These are phyloP conservation scores for Centroberyx gerrardi DNA, from an alignment of 2,797 vertebrate species.

Conservation along the genomic window DNA sequence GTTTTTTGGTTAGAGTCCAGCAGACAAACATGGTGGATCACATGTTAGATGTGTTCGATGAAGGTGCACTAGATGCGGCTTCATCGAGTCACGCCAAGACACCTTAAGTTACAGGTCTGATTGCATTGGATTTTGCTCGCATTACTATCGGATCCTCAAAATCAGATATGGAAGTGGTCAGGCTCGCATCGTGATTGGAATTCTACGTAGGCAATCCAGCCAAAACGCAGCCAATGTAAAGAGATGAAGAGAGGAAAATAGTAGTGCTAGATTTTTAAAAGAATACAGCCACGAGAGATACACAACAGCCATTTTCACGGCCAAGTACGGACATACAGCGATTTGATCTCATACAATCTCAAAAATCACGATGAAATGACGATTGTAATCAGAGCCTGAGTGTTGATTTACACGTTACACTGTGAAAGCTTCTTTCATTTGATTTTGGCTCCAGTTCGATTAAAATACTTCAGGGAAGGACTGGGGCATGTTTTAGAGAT, in stretches of 20 bases:
- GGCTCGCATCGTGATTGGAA: no score
- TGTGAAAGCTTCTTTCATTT: slow-evolving; percentile 24
- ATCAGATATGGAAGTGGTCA: not conserved
- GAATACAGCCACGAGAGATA: slow-evolving; percentile 20
- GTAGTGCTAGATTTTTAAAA: slow-evolving; percentile 11
- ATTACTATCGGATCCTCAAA: not conserved
- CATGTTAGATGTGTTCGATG: slow-evolving; percentile 9
- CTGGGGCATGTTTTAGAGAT: slow-evolving; percentile 47
- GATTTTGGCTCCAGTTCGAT: slow-evolving; percentile 34
- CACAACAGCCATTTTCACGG: slow-evolving; percentile 30
- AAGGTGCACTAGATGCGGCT: slow-evolving; percentile 7
- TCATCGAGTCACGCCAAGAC: slow-evolving; percentile 20
- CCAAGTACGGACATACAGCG: not conserved
- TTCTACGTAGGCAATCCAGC: no score
- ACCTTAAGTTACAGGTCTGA: slow-evolving; percentile 20
- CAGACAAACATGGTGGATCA: slow-evolving; percentile 19
- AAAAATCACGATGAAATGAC: not conserved
- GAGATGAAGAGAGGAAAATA: not conserved
- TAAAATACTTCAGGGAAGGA: slow-evolving; percentile 33
- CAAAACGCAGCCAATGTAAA: no score
- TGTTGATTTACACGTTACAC: slow-evolving; percentile 1
- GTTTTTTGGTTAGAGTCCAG: slow-evolving; percentile 27
- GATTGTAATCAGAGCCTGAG: no score
- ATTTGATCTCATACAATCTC: slow-evolving; percentile 2
- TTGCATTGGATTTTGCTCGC: slow-evolving; percentile 13